A percentile compares a stretch with the other conserved stretches of the same genome.
These are phyloP conservation scores for Anthoptus insignis DNA, from an alignment of 2,888 invertebrate genomes.

Conservation along the genomic window DNA sequence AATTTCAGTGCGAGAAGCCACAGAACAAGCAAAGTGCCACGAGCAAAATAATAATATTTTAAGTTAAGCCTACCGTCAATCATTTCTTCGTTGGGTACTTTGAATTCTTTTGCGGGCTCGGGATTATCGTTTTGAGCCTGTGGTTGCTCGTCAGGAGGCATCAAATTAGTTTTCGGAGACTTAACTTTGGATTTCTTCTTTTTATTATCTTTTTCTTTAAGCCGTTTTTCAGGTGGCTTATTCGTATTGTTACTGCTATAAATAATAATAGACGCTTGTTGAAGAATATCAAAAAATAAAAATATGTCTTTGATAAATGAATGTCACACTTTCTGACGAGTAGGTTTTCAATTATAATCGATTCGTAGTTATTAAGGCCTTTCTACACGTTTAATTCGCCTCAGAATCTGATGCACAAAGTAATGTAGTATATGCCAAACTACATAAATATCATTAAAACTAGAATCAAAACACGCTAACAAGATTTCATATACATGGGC, in stretches of 20 bases:
- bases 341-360: no score
- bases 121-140: constrained; percentile 52
- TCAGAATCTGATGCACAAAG: no score
- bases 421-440: no score
- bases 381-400: no score
- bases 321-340: no score
- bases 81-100: constrained; percentile 53
- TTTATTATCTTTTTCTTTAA: constrained; percentile 88
- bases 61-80: constrained; percentile 61
- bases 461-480: no score
- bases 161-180: constrained; percentile 25
- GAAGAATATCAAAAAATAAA: no score
- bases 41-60: background rate
- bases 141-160: constrained; percentile 47
- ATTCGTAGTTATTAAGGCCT: no score
- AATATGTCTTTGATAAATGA: no score
- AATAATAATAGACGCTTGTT: background rate
- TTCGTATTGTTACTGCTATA: constrained; percentile 55
- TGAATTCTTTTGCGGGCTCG: constrained; percentile 51
- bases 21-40: background rate
- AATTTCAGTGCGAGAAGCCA: background rate
- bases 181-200: constrained; percentile 82
- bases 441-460: no score
- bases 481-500: no score
- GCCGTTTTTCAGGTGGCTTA: constrained; percentile 81